Conservation (phyloP, 2,888 invertebrate genomes). For the Syrphus vitripennis region DNA sequence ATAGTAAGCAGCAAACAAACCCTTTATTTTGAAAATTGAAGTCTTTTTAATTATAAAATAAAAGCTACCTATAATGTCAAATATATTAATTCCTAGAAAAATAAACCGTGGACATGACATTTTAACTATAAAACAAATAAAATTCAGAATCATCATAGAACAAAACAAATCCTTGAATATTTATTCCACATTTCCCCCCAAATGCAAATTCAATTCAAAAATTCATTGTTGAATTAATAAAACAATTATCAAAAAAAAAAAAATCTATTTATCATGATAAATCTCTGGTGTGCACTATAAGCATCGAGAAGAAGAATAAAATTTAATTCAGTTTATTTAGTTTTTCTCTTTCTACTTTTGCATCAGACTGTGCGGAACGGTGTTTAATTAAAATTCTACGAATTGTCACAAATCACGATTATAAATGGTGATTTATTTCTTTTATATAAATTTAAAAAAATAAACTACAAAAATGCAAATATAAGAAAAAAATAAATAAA, state of each 20-base stretch:
- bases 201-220: constrained; percentile 13
- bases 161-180: not conserved
- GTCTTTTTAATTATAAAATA: too few relatives aligned
- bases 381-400: constrained; percentile 8
- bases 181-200: not conserved
- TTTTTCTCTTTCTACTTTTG: not conserved
- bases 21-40: too few relatives aligned
- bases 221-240: constrained; percentile 17
- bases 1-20: too few relatives aligned
- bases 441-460: not conserved
- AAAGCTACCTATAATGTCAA: too few relatives aligned
- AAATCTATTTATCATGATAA: constrained; percentile 11
- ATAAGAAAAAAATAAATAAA: not conserved
- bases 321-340: not conserved
- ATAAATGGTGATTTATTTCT: constrained; percentile 1
- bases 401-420: constrained; percentile 5
- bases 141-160: too few relatives aligned
- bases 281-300: not conserved
- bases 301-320: not conserved
- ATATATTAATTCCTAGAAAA: too few relatives aligned
- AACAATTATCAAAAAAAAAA: constrained; percentile 30
- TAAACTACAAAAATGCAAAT: not conserved
- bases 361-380: not conserved
- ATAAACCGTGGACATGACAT: not conserved
- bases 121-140: not conserved